Evolutionary conservation across 2,888 invertebrate species (phyloP), one percentile per base, ranked within the genome.

Genomic region (Drosophila greeni): DNA sequence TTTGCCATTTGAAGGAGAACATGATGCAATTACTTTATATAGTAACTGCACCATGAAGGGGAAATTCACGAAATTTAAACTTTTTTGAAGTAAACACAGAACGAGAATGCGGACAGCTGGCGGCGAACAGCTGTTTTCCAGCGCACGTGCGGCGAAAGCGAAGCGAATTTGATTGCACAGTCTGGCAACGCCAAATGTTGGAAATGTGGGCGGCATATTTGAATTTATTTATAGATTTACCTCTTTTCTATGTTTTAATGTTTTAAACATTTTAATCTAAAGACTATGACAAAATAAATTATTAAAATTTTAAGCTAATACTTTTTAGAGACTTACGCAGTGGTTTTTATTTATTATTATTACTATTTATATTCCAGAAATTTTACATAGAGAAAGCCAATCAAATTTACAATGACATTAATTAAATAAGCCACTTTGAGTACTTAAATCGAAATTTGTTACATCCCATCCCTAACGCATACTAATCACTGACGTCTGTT

Each of bases 1-100:
- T 51, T n/a, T 47, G 52, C 62, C 70, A 67, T 67, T 67, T 67
- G 62, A 61, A n/a, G n/a, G n/a, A n/a, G n/a, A n/a, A n/a, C n/a
- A n/a, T n/a, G n/a, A n/a, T n/a, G n/a, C n/a, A n/a, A n/a, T n/a
- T n/a, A n/a, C n/a, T n/a, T n/a, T n/a, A n/a, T n/a, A n/a, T n/a
- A n/a, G n/a, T n/a, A n/a, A n/a, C n/a, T n/a, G n/a, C n/a, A n/a
- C n/a, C n/a, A n/a, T n/a, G n/a, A n/a, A 29, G n/a, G n/a, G 29
- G 14, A n/a, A 24, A 47, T 54, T 40, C 16, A 26, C 29, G 39
- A 47, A 52, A 47, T 59, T 62, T 20, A 42, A 31, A 42, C 52
- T 18, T 20, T 20, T 47, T 47, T 47, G 20, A 45, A 37, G 40
- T 45, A 53, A 58, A 33, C 39, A 65, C 11, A 29, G 45, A 60